Conservation (phyloP, 2,797 vertebrate genomes). For the Hydrocynus forskahlii region DNA sequence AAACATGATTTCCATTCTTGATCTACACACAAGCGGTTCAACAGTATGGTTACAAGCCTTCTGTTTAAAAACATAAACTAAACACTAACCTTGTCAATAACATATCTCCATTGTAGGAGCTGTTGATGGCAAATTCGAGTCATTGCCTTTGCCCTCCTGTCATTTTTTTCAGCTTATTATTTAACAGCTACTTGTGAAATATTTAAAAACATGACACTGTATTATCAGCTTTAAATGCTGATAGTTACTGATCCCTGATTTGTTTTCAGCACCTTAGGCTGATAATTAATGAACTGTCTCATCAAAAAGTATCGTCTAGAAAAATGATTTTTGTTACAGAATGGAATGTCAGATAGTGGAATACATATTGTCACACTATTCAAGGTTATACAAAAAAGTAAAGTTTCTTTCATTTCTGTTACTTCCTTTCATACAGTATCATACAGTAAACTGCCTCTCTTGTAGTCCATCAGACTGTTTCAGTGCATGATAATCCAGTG, state of each 20-base stretch:
- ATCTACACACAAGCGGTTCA: conserved; percentile 57
- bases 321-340: conserved; percentile 55
- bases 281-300: conserved; percentile 23
- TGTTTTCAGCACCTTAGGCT: background rate
- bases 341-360: background rate
- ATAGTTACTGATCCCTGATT: background rate
- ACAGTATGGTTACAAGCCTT: conserved; percentile 62
- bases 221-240: conserved; percentile 24
- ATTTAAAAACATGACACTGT: conserved; percentile 30
- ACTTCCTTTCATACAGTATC: conserved; percentile 17
- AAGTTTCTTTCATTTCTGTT: conserved; percentile 23
- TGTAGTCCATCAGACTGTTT: background rate
- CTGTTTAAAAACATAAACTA: conserved; percentile 4
- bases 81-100: conserved; percentile 55
- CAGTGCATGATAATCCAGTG: conserved; percentile 22
- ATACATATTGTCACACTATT: background rate
- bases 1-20: conserved; percentile 60
- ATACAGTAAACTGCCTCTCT: background rate
- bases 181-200: conserved; percentile 49
- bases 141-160: conserved; percentile 18
- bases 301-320: background rate
- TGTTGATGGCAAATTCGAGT: conserved; percentile 39
- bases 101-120: conserved; percentile 69
- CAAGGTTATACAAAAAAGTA: background rate
- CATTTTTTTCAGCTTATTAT: conserved; percentile 9